phyloP scores from a whole-genome alignment of 2,797 vertebrate genomes.

The Alcedo atthis region DNA sequence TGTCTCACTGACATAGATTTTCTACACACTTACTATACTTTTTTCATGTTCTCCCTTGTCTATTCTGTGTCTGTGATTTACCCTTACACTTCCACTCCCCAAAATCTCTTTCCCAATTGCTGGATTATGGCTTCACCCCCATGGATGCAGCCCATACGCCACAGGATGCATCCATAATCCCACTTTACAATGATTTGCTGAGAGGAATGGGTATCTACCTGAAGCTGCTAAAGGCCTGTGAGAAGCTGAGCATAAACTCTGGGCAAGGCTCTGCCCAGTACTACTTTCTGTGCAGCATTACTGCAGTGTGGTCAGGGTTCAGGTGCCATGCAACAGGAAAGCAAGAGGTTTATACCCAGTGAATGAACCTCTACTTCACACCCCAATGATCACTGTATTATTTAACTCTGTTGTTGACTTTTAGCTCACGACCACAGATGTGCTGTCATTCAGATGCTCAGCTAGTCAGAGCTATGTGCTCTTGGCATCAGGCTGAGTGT shows the following conservation, averaged over 20 bases:
- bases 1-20: background rate
- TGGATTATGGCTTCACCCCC: background rate
- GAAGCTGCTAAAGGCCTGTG: background rate
- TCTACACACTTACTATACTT: background rate
- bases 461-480: background rate
- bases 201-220: background rate
- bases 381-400: background rate
- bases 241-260: background rate
- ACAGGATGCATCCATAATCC: background rate
- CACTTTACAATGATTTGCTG: background rate
- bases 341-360: background rate
- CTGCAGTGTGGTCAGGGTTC: rapidly evolving
- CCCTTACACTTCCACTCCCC: background rate
- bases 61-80: background rate
- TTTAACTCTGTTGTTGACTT: constrained; percentile 21
- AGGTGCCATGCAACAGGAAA: background rate
- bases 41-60: background rate
- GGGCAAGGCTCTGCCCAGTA: background rate
- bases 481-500: background rate
- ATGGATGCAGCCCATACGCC: background rate
- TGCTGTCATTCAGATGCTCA: constrained; percentile 24
- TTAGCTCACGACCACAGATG: background rate
- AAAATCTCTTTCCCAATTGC: background rate
- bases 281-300: background rate
- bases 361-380: background rate